phyloP scores from a whole-genome alignment of 2,888 invertebrate species.

The Corbicula japonica region DNA sequence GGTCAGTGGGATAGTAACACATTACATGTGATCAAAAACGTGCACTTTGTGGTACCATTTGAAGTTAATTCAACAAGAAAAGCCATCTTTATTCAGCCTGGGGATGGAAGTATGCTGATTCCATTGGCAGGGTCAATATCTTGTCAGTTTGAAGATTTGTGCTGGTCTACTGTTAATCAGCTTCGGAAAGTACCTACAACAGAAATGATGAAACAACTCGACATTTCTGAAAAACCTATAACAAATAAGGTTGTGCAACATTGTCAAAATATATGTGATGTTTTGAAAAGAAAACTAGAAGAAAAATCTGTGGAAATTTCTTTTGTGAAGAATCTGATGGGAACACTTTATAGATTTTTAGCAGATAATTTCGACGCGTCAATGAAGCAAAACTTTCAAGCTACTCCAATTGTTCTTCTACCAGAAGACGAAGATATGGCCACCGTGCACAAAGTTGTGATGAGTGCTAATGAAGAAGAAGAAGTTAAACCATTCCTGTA shows the following conservation, averaged over 20 bases:
- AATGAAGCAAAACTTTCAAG: slow-evolving; percentile 6
- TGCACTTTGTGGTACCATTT: slow-evolving; percentile 45
- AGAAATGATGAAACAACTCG: not conserved
- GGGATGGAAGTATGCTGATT: slow-evolving; percentile 27
- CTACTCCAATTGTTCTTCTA: slow-evolving; percentile 36
- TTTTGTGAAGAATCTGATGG: slow-evolving; percentile 19
- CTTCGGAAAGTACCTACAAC: not conserved
- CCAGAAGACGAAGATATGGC: slow-evolving; percentile 26
- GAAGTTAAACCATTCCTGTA: slow-evolving; percentile 42
- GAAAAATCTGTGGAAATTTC: not conserved
- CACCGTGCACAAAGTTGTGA: slow-evolving; percentile 23
- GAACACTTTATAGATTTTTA: slow-evolving; percentile 23
- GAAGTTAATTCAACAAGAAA: slow-evolving; percentile 1
- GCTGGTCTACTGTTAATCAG: slow-evolving; percentile 38
- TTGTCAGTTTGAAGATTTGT: not conserved
- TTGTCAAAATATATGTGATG: slow-evolving; percentile 43
- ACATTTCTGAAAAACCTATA: slow-evolving; percentile 18
- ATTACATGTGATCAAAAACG: slow-evolving; percentile 22
- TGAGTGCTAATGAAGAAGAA: slow-evolving; percentile 4
- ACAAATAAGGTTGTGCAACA: slow-evolving; percentile 36
- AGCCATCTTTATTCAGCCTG: slow-evolving; percentile 16
- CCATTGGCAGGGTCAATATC: slow-evolving; percentile 29
- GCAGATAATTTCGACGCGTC: not conserved
- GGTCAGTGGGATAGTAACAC: slow-evolving; percentile 17
- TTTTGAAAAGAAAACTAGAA: slow-evolving; percentile 14